These are phyloP conservation scores for Drosophila algonquin DNA, from an alignment of 2,888 invertebrate species.

Conservation along the genomic window DNA sequence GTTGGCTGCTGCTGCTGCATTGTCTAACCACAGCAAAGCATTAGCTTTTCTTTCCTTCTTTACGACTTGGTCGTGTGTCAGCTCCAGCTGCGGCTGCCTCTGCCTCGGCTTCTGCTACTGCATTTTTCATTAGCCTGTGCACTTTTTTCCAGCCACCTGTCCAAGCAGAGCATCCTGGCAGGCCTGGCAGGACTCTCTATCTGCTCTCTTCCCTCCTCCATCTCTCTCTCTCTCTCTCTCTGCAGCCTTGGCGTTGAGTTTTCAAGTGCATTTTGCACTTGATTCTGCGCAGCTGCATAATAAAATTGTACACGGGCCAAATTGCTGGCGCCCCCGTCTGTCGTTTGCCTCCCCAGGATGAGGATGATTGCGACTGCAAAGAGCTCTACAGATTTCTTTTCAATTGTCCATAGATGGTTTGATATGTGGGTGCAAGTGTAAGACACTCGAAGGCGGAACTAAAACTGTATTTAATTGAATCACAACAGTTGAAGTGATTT, in stretches of 20 bases:
- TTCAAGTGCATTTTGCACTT: slow-evolving; percentile 72
- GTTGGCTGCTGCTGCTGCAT: slow-evolving; percentile 47
- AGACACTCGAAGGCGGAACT: not conserved
- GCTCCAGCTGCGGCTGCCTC: slow-evolving; percentile 44
- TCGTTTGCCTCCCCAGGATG: too few relatives aligned
- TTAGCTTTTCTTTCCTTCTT: slow-evolving; percentile 47
- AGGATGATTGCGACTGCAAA: slow-evolving; percentile 6
- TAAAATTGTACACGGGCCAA: slow-evolving; percentile 55
- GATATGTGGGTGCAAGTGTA: slow-evolving; percentile 11
- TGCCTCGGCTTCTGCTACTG: slow-evolving; percentile 41
- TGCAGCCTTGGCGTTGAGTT: slow-evolving; percentile 41
- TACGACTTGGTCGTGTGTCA: slow-evolving; percentile 57
- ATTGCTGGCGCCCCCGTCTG: slow-evolving; percentile 9
- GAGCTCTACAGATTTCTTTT: slow-evolving; percentile 33
- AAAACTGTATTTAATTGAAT: slow-evolving; percentile 17
- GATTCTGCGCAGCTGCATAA: slow-evolving; percentile 61
- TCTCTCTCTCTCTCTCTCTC: not conserved
- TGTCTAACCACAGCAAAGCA: slow-evolving; percentile 58
- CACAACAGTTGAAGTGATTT: not conserved
- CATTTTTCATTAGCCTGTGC: slow-evolving; percentile 71
- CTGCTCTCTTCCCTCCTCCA: not conserved
- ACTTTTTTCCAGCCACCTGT: slow-evolving; percentile 54
- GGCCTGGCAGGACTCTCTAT: not conserved
- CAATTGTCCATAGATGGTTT: slow-evolving; percentile 27
- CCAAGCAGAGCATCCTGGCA: slow-evolving; percentile 18